Evolutionary conservation across 2,113 vertebrate genomes (phyloP).

Genomic region (Mixornis gularis): DNA sequence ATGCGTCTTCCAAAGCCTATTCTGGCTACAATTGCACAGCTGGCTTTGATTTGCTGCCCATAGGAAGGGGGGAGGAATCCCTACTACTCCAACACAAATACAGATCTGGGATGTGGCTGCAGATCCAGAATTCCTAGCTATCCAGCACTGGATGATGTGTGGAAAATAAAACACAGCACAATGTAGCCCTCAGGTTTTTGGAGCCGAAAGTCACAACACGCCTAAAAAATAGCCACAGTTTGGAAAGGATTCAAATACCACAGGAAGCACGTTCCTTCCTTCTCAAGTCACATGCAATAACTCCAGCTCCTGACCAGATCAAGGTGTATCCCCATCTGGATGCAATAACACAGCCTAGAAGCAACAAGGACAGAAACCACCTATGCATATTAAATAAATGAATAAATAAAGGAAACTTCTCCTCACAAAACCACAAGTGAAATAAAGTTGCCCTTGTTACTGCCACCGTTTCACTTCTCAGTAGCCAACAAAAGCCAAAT

Average conservation of each 20-base stretch:
- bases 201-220: constrained; percentile 30
- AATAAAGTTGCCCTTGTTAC: neutral
- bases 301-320: constrained; percentile 33
- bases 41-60: constrained; percentile 56
- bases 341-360: constrained; percentile 23
- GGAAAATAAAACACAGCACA: constrained; percentile 49
- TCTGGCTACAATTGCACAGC: constrained; percentile 34
- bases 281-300: neutral
- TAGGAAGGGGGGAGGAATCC: constrained; percentile 32
- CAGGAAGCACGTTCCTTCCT: constrained; percentile 36
- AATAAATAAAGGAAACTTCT: neutral
- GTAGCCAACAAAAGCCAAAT: neutral
- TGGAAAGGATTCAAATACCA: constrained; percentile 42
- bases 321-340: constrained; percentile 51
- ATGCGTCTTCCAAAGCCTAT: constrained; percentile 13
- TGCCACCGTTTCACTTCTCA: neutral
- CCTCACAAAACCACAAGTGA: neutral
- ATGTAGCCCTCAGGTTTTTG: constrained; percentile 42
- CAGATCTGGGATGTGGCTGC: constrained; percentile 47
- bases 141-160: constrained; percentile 24
- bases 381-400: neutral
- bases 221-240: constrained; percentile 26
- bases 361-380: neutral
- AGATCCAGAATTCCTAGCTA: constrained; percentile 39
- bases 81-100: constrained; percentile 53